A percentile compares a stretch with the other conserved stretches of the same genome.
phyloP scores from a whole-genome alignment of 2,797 vertebrate genomes.

The Protonibea diacanthus region DNA sequence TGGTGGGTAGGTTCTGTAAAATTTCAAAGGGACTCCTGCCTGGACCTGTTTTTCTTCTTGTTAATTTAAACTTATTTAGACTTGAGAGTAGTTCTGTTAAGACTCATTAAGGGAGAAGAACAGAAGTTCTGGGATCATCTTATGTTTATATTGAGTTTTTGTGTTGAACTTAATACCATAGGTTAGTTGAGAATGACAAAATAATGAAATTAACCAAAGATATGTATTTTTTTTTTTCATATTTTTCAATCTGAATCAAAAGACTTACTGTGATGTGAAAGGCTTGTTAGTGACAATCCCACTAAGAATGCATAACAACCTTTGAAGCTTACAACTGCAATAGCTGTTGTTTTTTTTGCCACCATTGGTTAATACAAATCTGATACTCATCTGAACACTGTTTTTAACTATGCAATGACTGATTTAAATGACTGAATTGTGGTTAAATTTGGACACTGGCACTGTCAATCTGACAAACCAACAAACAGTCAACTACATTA shows the following conservation, averaged over 20 bases:
- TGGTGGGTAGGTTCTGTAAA: conserved; percentile 23
- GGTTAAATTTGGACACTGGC: not conserved
- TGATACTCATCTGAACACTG: not conserved
- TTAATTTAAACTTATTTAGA: conserved; percentile 29
- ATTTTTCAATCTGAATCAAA: not conserved
- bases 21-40: conserved; percentile 31
- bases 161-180: not conserved
- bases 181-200: not conserved
- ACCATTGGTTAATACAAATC: not conserved
- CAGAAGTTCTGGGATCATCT: not conserved
- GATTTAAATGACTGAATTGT: not conserved
- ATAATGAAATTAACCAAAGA: not conserved
- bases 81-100: not conserved
- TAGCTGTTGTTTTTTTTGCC: not conserved
- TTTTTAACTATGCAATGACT: not conserved
- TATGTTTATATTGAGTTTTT: not conserved
- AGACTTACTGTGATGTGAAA: not conserved
- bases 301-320: not conserved
- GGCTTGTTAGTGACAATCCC: not conserved
- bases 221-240: too few relatives aligned
- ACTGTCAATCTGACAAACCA: not conserved
- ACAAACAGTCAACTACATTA: not conserved
- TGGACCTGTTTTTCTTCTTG: conserved; percentile 36
- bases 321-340: not conserved
- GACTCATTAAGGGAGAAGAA: not conserved